These are phyloP conservation scores for Sympetrum striolatum DNA, from an alignment of 2,888 invertebrate genomes.

Conservation along the genomic window DNA sequence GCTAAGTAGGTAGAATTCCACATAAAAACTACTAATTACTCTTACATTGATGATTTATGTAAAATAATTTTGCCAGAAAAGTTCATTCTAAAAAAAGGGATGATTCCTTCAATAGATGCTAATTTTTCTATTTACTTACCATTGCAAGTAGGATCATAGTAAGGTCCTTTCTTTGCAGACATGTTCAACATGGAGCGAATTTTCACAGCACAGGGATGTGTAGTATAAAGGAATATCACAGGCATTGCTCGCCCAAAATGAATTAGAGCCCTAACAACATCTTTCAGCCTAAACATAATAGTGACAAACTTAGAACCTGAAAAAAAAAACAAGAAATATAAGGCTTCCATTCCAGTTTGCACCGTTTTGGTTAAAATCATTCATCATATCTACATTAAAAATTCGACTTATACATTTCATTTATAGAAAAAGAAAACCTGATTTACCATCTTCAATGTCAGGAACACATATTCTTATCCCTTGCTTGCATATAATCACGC, in stretches of 20 bases:
- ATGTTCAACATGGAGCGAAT: constrained; percentile 76
- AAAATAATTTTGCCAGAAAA: too few species aligned
- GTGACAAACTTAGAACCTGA: constrained; percentile 66
- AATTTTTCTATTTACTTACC: constrained; percentile 55
- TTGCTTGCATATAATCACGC: constrained; percentile 65
- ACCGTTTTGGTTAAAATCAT: neutral
- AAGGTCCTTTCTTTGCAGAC: constrained; percentile 63
- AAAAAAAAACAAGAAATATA: constrained; percentile 53
- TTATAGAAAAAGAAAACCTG: neutral
- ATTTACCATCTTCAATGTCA: constrained; percentile 58
- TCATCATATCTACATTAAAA: neutral
- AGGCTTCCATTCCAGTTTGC: neutral
- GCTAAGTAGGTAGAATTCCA: too few species aligned
- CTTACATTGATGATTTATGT: too few species aligned
- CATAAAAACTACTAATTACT: too few species aligned
- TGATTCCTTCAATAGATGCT: too few species aligned
- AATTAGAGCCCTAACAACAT: constrained; percentile 77
- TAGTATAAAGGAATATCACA: constrained; percentile 81
- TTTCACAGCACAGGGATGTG: constrained; percentile 70
- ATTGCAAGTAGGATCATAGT: constrained; percentile 63
- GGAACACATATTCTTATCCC: constrained; percentile 61
- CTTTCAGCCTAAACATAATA: constrained; percentile 71
- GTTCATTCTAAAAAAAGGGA: too few species aligned
- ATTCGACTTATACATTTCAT: constrained; percentile 21
- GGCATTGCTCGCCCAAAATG: constrained; percentile 80